Evolutionary conservation across 2,797 vertebrate genomes (phyloP).

Genomic region (Pterois miles): DNA sequence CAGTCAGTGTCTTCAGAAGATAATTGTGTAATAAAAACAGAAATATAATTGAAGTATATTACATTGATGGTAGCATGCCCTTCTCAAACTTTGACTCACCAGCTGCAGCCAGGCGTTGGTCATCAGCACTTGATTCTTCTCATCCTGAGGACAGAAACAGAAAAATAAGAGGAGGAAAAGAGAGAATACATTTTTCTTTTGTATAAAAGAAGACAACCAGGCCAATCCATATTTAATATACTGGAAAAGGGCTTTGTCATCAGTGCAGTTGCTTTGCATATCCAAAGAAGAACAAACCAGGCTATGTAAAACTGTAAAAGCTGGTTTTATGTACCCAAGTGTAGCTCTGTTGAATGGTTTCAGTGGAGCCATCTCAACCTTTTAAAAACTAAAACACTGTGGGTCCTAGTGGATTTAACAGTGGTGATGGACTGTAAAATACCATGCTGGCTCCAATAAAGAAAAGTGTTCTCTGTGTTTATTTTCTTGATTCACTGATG

Average conservation of each 20-base stretch:
- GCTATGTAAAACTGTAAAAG: conserved; percentile 9
- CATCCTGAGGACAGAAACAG: conserved; percentile 83
- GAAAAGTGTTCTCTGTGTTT: not conserved
- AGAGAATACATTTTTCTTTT: not conserved
- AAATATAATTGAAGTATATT: conserved; percentile 23
- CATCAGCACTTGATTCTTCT: conserved; percentile 94
- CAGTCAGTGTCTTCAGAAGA: not conserved
- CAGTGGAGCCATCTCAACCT: not conserved
- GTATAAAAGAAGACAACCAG: conserved; percentile 2
- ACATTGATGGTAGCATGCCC: not conserved
- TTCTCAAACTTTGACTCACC: conserved; percentile 80
- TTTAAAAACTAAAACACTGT: not conserved
- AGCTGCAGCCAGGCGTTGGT: conserved; percentile 93
- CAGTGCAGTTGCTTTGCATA: conserved; percentile 33
- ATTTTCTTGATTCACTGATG: not conserved
- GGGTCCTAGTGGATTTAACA: not conserved
- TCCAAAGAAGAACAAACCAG: conserved; percentile 13
- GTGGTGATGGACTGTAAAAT: not conserved
- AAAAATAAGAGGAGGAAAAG: not conserved
- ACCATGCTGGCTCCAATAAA: not conserved
- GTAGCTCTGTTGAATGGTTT: conserved; percentile 9
- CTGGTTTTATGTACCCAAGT: conserved; percentile 12
- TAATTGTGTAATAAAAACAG: conserved; percentile 9
- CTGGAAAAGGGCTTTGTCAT: conserved; percentile 17
- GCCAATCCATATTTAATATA: conserved; percentile 30